Base-by-base conservation (phyloP, 2,888 invertebrate species). In the Polydrusus cervinus region DNA sequence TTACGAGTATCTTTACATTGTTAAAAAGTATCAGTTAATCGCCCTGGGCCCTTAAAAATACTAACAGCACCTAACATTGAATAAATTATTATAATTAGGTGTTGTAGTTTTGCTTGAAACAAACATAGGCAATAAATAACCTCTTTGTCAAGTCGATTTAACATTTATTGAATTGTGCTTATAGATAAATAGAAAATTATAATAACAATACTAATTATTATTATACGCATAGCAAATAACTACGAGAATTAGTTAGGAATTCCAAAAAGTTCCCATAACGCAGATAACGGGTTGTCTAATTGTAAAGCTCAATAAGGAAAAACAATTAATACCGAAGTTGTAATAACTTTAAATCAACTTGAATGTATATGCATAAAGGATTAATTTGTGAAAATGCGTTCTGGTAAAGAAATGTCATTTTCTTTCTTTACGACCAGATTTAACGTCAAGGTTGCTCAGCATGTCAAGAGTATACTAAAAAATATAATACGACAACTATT, bases 191-290 rank as follows among this genome's bases (percentile, higher is more conserved):
- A 60, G 38, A 16, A 13, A 55, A 60, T 60, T 60, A 60, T 60
- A 60, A 60, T 60, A 60, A 60, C 57, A 60, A 60, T 60, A 60
- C 57, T 60, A 60, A 60, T 60, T 60, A 60, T 60, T 60, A 60
- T 34, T 60, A 38, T 11, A 60, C 57, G 55, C 38, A 60, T 60
- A 40, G 40, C 38, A 60, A 57, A 34, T 14, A 14, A 34, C 14
- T 34, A 60, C 11, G 11, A 60, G 57, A 60, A 60, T 34, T 38
- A 38, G 57, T 60, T 18, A 60, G 38, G 57, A 60, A 60, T 60
- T 60, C 38, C 38, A 60, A 60, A 57, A 60, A 60, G 57, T 60
- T 60, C 57, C 57, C 57, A 60, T 60, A 60, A 60, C 57, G 57
- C 57, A 60, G 38, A 60, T 60, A 60, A 60, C 57, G 57, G 57